Percentiles rank a stretch among this genome's conserved stretches.
phyloP scores from a whole-genome alignment of 1,140 invertebrate genomes.

The Leptinotarsa texana region DNA sequence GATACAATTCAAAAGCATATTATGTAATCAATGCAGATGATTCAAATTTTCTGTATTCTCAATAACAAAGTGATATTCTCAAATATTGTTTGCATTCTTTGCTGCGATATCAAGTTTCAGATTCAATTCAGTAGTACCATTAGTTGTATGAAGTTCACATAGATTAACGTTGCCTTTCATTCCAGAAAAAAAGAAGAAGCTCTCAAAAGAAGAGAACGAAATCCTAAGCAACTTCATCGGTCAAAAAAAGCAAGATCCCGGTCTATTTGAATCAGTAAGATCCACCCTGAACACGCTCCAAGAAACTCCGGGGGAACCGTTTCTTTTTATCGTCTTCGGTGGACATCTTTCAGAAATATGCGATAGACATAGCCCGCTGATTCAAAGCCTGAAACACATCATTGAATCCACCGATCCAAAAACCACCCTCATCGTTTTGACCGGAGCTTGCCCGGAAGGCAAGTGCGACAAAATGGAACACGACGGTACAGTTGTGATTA shows the following conservation, averaged over 20 bases:
- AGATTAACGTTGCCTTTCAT: neutral
- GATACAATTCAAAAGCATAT: too few relatives aligned
- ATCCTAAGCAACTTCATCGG: slow-evolving; percentile 30
- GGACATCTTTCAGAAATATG: slow-evolving; percentile 39
- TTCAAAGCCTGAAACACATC: slow-evolving; percentile 46
- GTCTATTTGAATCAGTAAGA: slow-evolving; percentile 39
- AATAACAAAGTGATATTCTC: too few relatives aligned
- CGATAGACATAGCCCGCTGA: slow-evolving; percentile 35
- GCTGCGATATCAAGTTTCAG: too few relatives aligned
- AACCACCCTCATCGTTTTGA: slow-evolving; percentile 40
- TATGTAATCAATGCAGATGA: too few relatives aligned
- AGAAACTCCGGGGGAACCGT: slow-evolving; percentile 30
- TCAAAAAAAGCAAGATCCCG: slow-evolving; percentile 32
- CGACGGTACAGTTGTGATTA: neutral
- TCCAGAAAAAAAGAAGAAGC: slow-evolving; percentile 20
- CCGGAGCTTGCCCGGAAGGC: slow-evolving; percentile 37
- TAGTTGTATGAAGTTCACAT: too few relatives aligned
- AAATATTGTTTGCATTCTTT: too few relatives aligned
- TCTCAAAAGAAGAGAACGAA: slow-evolving; percentile 27
- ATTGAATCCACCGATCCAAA: slow-evolving; percentile 38
- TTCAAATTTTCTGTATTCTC: too few relatives aligned
- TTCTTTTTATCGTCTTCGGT: slow-evolving; percentile 44
- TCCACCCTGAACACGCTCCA: slow-evolving; percentile 33
- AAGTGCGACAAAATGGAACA: neutral
- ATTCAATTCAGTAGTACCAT: too few relatives aligned